phyloP scores from a whole-genome alignment of 2,888 invertebrate genomes.

The Kryphioiulus occultus region DNA sequence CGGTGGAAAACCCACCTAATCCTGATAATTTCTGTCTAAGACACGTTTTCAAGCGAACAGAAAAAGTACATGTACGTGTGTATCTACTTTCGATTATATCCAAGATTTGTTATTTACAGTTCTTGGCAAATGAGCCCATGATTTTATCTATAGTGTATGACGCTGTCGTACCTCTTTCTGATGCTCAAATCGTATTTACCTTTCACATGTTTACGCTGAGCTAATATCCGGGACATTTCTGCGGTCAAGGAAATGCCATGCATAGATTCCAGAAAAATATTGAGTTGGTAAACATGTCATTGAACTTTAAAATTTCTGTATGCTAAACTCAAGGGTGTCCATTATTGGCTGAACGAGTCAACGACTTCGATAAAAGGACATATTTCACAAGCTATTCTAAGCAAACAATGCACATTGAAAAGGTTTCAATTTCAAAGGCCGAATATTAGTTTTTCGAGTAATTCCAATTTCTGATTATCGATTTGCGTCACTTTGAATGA shows the following conservation, averaged over 20 bases:
- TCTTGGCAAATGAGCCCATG: background rate
- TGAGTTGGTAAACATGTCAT: background rate
- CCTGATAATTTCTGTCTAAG: background rate
- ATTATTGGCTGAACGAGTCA: background rate
- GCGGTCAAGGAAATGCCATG: background rate
- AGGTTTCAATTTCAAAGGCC: background rate
- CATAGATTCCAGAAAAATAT: background rate
- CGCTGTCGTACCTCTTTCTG: background rate
- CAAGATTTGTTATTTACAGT: background rate
- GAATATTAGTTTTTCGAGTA: background rate
- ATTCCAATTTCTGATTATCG: background rate
- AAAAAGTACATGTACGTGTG: background rate
- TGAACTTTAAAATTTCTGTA: background rate
- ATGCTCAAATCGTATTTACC: background rate
- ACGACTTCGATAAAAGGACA: background rate
- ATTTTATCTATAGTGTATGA: background rate
- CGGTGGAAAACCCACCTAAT: background rate
- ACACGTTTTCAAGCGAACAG: background rate
- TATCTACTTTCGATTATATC: conserved; percentile 1
- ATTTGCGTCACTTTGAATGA: background rate
- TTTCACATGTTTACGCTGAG: background rate
- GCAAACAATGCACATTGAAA: background rate
- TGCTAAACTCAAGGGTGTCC: background rate
- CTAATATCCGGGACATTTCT: background rate
- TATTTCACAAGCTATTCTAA: background rate